These are phyloP conservation scores for Aurelia sp. DNA, from an alignment of 30 jellyfish, hydroid and myxozoan species.

Conservation along the genomic window DNA sequence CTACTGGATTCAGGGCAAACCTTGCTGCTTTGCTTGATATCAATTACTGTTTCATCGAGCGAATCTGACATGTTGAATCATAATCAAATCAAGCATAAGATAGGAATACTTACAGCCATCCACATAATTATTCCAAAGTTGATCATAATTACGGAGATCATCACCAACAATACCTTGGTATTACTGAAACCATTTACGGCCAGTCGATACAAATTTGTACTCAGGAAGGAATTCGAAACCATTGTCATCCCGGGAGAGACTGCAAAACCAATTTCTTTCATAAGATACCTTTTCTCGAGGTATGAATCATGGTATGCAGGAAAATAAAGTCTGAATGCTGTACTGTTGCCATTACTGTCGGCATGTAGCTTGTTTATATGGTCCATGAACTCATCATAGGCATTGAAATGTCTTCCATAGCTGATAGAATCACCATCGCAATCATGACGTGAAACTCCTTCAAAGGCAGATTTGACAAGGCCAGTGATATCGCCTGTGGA, in stretches of 20 bases:
- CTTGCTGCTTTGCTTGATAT: too few species aligned
- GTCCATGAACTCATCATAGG: slow-evolving; percentile 23
- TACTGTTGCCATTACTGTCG: neutral
- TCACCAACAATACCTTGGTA: slow-evolving; percentile 1
- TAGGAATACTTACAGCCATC: slow-evolving; percentile 35
- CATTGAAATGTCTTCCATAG: slow-evolving; percentile 1
- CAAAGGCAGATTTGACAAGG: neutral
- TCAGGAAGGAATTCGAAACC: slow-evolving; percentile 34
- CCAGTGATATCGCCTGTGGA: neutral
- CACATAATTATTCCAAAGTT: slow-evolving; percentile 44
- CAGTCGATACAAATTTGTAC: slow-evolving; percentile 28
- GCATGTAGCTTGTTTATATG: neutral
- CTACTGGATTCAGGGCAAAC: too few species aligned
- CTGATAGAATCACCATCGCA: neutral
- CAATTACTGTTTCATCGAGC: too few species aligned
- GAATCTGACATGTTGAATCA: too few species aligned
- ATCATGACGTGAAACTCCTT: neutral
- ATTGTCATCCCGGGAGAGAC: slow-evolving; percentile 59
- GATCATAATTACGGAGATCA: slow-evolving; percentile 8
- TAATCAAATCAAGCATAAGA: neutral
- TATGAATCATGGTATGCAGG: slow-evolving; percentile 49
- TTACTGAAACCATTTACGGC: slow-evolving; percentile 19
- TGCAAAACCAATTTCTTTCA: slow-evolving; percentile 33
- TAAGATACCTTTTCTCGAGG: neutral
- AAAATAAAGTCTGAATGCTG: slow-evolving; percentile 16